Base-by-base conservation (phyloP, 2,888 invertebrate species). In the Iphiclides podalirius region DNA sequence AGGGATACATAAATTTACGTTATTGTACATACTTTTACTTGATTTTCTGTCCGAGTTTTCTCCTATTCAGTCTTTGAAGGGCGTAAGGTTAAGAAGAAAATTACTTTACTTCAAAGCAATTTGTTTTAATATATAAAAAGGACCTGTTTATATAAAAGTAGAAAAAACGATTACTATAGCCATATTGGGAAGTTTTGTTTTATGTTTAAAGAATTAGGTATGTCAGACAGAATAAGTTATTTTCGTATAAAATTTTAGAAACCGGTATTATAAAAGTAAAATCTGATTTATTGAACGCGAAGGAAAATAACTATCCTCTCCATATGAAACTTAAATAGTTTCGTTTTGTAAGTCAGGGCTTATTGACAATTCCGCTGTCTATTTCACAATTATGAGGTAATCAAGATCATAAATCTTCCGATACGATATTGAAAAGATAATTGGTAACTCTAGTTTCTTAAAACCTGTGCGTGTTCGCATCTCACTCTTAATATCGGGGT, bases 391-490 rank as follows among this genome's bases (percentile, higher is more conserved):
- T 35, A 36, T 35, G 47, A 54, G 40, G 41, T 42, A 42, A 45
- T 50, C 44, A 31, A 42, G 50, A 41, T 45, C 35, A 35, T 54
- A 47, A 52, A 53, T 39, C 39, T 48, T 47, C 23, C 31, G 38
- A 34, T 48, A 52, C 36, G 44, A 23, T 20, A 46, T 50, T 45
- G 31, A 45, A 13, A 12, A 1, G 12, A 34, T 44, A 43, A 43
- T 39, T 39, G 38, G 9, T 42, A 47, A 47, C 33, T 47, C 46
- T 47, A 37, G 48, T 50, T 52, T 50, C 50, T 52, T 50, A 43
- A 45, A 55, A 51, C 31, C 35, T 50, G 45, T 51, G 36, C 37
- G 42, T 31, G 41, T 26, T 26, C 9, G 6, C 9, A 26, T 20
- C 6, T 4, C 20, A 6, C 4, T 20, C 3, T 3, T 20, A 4